Evolutionary conservation across 2,888 invertebrate species (phyloP).

Genomic region (Augochlorella aurata): DNA sequence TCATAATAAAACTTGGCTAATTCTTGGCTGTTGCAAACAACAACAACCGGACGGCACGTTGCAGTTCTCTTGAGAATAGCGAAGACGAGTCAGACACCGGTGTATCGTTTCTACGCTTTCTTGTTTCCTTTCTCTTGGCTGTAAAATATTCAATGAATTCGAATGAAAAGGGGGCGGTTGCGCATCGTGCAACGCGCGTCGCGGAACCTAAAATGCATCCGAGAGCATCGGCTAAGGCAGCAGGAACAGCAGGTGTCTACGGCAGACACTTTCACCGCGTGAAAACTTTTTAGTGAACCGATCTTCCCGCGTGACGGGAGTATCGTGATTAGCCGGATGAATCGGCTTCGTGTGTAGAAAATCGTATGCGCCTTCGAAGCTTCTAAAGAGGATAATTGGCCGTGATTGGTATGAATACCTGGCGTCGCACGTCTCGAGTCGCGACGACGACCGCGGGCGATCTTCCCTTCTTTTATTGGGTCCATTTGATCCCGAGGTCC

Average conservation of each 20-base stretch:
- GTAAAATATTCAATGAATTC: slow-evolving; percentile 32
- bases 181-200: slow-evolving; percentile 1
- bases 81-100: not conserved
- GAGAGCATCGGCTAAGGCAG: slow-evolving; percentile 7
- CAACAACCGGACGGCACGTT: not conserved
- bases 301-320: slow-evolving; percentile 36
- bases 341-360: not conserved
- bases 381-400: not conserved
- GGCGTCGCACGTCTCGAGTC: no score
- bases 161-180: slow-evolving; percentile 8
- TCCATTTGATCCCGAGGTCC: slow-evolving; percentile 17
- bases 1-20: not conserved
- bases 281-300: slow-evolving; percentile 31
- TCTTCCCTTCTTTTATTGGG: not conserved
- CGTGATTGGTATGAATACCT: not conserved
- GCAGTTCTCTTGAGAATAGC: not conserved
- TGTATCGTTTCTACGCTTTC: slow-evolving; percentile 51
- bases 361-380: not conserved
- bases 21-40: not conserved
- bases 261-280: slow-evolving; percentile 56
- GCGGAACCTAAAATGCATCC: slow-evolving; percentile 7
- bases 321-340: slow-evolving; percentile 5
- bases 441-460: not conserved
- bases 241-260: slow-evolving; percentile 30
- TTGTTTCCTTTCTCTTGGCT: slow-evolving; percentile 44